Conservation (phyloP, 2,797 vertebrate species). For the Podarcis siculus region DNA sequence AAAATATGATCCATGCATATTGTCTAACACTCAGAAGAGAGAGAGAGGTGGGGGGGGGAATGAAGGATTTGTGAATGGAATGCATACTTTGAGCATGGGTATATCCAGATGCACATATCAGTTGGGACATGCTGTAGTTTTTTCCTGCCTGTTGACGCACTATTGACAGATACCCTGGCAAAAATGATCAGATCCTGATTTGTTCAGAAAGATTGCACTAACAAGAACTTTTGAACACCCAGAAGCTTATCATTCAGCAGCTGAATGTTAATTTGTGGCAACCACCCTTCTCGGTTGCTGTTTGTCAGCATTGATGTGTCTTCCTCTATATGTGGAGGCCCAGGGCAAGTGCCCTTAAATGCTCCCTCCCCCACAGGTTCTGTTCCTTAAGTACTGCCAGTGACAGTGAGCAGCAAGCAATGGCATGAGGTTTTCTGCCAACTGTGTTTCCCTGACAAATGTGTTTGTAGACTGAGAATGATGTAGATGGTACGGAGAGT, state of each 20-base stretch:
- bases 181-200: neutral
- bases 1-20: neutral
- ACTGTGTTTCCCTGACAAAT: conserved; percentile 38
- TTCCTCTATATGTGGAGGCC: neutral
- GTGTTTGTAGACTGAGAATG: conserved; percentile 6
- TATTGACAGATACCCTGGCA: neutral
- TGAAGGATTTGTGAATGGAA: neutral
- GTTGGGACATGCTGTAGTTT: neutral
- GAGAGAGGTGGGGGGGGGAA: no score
- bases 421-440: neutral
- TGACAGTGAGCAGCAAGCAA: neutral
- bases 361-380: neutral
- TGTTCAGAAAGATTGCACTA: neutral
- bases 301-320: neutral
- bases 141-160: neutral
- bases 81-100: neutral
- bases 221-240: no score
- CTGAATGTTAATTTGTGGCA: neutral
- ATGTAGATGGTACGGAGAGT: conserved; percentile 41
- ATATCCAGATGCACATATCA: neutral
- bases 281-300: neutral
- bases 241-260: neutral
- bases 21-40: neutral
- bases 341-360: neutral
- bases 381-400: neutral